These are phyloP conservation scores for Oreocharis arfaki DNA, from an alignment of 2,113 vertebrate species.

Conservation along the genomic window DNA sequence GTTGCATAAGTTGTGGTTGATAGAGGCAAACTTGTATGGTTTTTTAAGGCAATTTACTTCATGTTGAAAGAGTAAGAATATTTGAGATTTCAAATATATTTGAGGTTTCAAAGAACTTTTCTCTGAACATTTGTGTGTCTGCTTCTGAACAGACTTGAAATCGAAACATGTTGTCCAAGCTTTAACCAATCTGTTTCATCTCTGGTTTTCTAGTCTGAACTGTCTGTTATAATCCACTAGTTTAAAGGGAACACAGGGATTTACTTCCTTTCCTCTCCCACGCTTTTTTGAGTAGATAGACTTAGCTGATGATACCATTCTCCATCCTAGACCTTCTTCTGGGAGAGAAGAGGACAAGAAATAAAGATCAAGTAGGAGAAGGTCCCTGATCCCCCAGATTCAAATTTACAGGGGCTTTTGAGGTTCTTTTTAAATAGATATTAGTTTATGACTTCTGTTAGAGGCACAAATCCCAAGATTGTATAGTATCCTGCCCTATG, in stretches of 20 bases:
- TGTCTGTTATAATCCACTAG: background rate
- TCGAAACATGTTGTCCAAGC: rapidly evolving
- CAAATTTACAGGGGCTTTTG: background rate
- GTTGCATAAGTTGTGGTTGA: background rate
- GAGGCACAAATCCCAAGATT: background rate
- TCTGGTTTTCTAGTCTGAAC: background rate
- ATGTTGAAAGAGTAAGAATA: background rate
- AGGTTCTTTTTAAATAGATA: background rate
- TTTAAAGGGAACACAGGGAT: background rate
- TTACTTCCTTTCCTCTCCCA: background rate
- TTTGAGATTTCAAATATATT: background rate
- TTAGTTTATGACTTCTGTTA: background rate
- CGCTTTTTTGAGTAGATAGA: background rate
- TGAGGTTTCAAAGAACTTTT: background rate
- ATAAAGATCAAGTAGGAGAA: background rate
- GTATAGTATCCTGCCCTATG: background rate
- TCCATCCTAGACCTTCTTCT: background rate
- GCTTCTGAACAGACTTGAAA: background rate
- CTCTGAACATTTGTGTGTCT: background rate
- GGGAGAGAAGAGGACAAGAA: background rate
- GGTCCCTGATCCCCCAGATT: background rate
- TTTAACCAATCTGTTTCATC: background rate
- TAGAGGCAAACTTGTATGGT: background rate
- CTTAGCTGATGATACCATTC: background rate
- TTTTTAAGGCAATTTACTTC: background rate